Conservation (phyloP, 35 echinoderm and acorn worm genomes). For the Heliocidaris erythrogramma region DNA sequence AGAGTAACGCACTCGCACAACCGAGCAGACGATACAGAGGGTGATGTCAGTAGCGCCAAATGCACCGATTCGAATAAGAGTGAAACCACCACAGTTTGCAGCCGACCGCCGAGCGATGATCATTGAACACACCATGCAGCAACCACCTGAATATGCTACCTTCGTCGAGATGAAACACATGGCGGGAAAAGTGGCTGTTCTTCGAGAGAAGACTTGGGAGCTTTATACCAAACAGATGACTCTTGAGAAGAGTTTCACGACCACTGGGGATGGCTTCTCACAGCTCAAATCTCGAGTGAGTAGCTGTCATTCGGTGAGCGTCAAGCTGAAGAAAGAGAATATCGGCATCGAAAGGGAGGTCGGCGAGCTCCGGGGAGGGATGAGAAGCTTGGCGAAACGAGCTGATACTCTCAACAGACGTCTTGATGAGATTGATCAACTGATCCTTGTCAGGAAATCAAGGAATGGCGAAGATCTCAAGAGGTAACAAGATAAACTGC, state of each 20-base stretch:
- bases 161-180: slow-evolving; percentile 31
- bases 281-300: slow-evolving; percentile 19
- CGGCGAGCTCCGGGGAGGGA: slow-evolving; percentile 26
- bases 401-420: slow-evolving; percentile 36
- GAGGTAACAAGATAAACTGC: not conserved
- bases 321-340: slow-evolving; percentile 18
- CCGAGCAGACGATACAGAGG: not conserved
- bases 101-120: slow-evolving; percentile 23
- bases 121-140: slow-evolving; percentile 1
- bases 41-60: not conserved
- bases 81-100: not conserved
- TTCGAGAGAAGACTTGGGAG: slow-evolving; percentile 37
- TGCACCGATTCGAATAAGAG: not conserved
- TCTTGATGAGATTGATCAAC: slow-evolving; percentile 31
- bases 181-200: slow-evolving; percentile 46
- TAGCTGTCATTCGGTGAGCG: not conserved
- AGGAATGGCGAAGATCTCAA: not conserved
- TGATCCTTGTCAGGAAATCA: slow-evolving; percentile 13
- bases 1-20: not conserved
- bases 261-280: slow-evolving; percentile 13
- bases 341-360: slow-evolving; percentile 13
- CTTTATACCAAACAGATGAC: slow-evolving; percentile 49
- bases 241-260: slow-evolving; percentile 33
- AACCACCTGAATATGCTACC: slow-evolving; percentile 18
- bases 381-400: slow-evolving; percentile 15